A percentile compares a stretch with the other conserved stretches of the same genome.
Conservation (phyloP, 2,797 vertebrate genomes). For the Etheostoma nigrum region DNA sequence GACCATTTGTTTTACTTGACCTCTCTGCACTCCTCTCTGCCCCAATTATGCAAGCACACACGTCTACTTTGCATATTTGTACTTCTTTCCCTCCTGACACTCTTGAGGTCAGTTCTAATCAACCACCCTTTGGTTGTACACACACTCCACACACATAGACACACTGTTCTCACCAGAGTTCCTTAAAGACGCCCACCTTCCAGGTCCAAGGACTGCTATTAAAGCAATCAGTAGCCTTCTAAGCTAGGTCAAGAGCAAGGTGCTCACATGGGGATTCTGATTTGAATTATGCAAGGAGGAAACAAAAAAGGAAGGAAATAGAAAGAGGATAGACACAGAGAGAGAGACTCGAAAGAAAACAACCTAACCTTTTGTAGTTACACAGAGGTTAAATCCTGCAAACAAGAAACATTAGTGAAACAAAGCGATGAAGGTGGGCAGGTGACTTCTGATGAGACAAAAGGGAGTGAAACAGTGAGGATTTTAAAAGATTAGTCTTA, state of each 20-base stretch:
- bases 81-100: conserved; percentile 73
- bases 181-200: conserved; percentile 80
- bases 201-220: conserved; percentile 83
- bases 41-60: conserved; percentile 78
- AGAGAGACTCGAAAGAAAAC: conserved; percentile 62
- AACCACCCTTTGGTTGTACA: conserved; percentile 74
- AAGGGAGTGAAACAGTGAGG: conserved; percentile 56
- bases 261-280: conserved; percentile 80
- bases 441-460: conserved; percentile 63
- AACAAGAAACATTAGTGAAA: conserved; percentile 21
- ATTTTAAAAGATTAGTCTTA: conserved; percentile 75
- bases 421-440: conserved; percentile 34
- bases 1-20: conserved; percentile 78
- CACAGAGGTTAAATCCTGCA: conserved; percentile 39
- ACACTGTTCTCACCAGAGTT: conserved; percentile 67
- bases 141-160: conserved; percentile 49
- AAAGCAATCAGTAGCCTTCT: conserved; percentile 86
- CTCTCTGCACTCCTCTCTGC: conserved; percentile 63
- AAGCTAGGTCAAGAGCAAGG: conserved; percentile 80
- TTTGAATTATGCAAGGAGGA: conserved; percentile 79
- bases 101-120: conserved; percentile 81
- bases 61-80: conserved; percentile 77
- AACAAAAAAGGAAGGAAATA: conserved; percentile 61
- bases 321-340: conserved; percentile 31
- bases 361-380: conserved; percentile 49